Percentiles rank a stretch among this genome's conserved stretches.
phyloP scores from a whole-genome alignment of 2,797 vertebrate species.

The Spinus pinus region DNA sequence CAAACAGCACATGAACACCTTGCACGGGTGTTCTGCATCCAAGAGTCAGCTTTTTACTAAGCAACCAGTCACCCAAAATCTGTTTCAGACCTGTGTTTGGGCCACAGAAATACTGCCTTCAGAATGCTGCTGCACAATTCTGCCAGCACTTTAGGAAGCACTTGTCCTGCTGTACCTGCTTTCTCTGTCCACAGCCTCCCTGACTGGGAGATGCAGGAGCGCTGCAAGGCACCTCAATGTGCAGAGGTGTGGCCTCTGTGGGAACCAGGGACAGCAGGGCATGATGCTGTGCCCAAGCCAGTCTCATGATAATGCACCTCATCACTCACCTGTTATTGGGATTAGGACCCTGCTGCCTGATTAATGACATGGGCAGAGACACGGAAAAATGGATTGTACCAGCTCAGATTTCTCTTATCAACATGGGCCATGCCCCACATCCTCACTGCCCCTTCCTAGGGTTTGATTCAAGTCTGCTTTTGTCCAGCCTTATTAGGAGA shows the following conservation, averaged over 20 bases:
- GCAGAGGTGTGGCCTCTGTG: neutral
- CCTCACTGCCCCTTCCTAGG: neutral
- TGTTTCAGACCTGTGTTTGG: neutral
- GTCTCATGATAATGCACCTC: neutral
- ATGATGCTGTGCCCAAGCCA: neutral
- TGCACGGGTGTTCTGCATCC: fast-evolving
- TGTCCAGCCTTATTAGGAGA: neutral
- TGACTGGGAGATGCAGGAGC: neutral
- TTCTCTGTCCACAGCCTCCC: neutral
- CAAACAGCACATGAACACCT: neutral
- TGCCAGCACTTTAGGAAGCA: neutral
- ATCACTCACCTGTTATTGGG: neutral
- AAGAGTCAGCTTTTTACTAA: neutral
- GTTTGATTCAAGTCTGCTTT: neutral
- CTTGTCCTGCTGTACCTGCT: neutral
- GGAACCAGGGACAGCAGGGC: neutral
- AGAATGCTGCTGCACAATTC: neutral
- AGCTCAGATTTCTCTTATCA: neutral
- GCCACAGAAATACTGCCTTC: neutral
- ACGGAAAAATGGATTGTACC: neutral
- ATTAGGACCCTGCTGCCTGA: neutral
- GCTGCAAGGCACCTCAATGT: neutral
- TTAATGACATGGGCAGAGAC: neutral
- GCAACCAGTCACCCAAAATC: neutral
- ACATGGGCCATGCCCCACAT: neutral